Conservation (phyloP, 2,888 invertebrate genomes). For the Cheilosia vernalis region DNA sequence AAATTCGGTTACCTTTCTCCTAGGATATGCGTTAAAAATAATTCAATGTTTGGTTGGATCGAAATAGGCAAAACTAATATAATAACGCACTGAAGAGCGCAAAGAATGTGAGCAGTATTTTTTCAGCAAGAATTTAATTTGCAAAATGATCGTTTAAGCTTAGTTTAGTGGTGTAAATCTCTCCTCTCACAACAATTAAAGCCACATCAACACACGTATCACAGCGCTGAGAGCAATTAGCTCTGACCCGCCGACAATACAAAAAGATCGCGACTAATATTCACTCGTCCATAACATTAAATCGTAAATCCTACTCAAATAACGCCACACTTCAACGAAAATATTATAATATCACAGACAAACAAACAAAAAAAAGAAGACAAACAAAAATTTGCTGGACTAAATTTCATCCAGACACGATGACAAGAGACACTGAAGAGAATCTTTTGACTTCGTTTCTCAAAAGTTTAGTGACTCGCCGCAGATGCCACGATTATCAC, state of each 20-base stretch:
- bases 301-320: neutral
- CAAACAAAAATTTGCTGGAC: slow-evolving; percentile 13
- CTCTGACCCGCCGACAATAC: slow-evolving; percentile 1
- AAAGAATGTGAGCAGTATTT: no score
- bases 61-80: no score
- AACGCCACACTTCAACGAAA: slow-evolving; percentile 7
- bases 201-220: slow-evolving; percentile 11
- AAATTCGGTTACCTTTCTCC: no score
- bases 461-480: slow-evolving; percentile 44
- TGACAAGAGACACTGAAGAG: slow-evolving; percentile 18
- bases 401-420: slow-evolving; percentile 24
- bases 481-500: slow-evolving; percentile 38
- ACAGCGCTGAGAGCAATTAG: slow-evolving; percentile 24
- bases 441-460: slow-evolving; percentile 36
- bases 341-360: neutral
- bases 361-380: neutral
- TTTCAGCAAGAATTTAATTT: no score
- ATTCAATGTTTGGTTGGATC: no score
- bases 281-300: slow-evolving; percentile 12
- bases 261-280: neutral
- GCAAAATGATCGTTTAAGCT: neutral
- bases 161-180: neutral
- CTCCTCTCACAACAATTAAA: slow-evolving; percentile 24
- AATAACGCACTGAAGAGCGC: no score
- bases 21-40: no score